phyloP scores from a whole-genome alignment of 1,140 invertebrate genomes.

The Brachionus calyciflorus region DNA sequence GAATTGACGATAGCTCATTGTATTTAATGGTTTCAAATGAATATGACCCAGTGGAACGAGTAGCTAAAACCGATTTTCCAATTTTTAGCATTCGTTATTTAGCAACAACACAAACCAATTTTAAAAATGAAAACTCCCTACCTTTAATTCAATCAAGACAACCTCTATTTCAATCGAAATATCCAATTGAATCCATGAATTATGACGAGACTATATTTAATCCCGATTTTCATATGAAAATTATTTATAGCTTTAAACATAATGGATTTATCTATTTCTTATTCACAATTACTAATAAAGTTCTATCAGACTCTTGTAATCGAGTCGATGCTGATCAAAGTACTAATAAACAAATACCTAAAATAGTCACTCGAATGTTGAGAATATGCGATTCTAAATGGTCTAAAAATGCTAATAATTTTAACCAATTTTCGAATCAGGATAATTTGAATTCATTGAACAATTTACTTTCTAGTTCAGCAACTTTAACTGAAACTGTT shows the following conservation, averaged over 20 bases:
- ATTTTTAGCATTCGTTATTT: conserved; percentile 41
- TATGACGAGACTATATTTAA: conserved; percentile 44
- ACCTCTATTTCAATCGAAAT: conserved; percentile 31
- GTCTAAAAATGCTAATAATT: background rate
- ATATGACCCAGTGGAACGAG: conserved; percentile 9
- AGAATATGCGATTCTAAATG: conserved; percentile 36
- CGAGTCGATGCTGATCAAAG: conserved; percentile 24
- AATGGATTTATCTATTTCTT: conserved; percentile 45
- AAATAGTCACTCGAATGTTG: conserved; percentile 45
- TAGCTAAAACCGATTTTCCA: conserved; percentile 34
- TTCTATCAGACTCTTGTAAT: conserved; percentile 23
- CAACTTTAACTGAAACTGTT: conserved; percentile 34
- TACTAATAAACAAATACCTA: background rate
- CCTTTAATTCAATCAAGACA: background rate
- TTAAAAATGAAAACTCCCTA: background rate
- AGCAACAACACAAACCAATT: background rate
- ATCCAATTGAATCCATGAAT: conserved; percentile 38
- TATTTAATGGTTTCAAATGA: conserved; percentile 45
- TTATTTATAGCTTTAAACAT: conserved; percentile 40
- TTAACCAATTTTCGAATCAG: background rate
- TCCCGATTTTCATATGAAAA: conserved; percentile 44
- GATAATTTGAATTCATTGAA: background rate
- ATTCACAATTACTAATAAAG: conserved; percentile 45
- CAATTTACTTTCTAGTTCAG: background rate
- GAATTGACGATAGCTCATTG: background rate